Evolutionary conservation across 2,888 invertebrate species (phyloP).

Genomic region (Drosophila eohydei): DNA sequence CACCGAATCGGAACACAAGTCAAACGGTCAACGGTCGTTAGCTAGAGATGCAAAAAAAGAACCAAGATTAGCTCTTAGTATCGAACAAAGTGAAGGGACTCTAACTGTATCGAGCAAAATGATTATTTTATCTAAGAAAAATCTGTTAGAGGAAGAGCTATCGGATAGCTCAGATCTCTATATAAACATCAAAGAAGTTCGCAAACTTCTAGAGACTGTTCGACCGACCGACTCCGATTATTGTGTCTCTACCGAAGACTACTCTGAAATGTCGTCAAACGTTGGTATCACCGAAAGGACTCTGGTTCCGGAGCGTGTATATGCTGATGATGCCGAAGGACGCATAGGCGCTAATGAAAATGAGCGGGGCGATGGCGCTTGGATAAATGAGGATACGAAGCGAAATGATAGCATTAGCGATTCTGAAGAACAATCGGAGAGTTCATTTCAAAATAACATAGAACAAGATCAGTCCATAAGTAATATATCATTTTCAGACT

Average conservation of each 20-base stretch:
- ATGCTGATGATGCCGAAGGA: neutral
- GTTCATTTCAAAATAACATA: neutral
- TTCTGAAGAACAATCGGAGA: neutral
- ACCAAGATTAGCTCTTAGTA: too few species aligned
- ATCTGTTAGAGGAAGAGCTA: neutral
- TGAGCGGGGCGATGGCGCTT: neutral
- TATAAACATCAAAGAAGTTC: neutral
- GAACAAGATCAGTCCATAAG: neutral
- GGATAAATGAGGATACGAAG: neutral
- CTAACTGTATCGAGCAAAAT: neutral
- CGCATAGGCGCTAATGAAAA: fast-evolving
- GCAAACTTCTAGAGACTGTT: neutral
- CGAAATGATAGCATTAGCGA: neutral
- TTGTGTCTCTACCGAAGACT: too few species aligned
- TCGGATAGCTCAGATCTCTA: neutral
- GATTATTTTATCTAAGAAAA: neutral
- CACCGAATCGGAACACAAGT: too few species aligned
- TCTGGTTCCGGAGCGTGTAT: too few species aligned
- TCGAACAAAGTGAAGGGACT: too few species aligned
- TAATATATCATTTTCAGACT: neutral
- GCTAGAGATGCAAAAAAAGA: too few species aligned
- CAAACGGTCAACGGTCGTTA: too few species aligned
- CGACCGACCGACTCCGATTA: too few species aligned
- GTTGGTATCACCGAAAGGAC: too few species aligned
- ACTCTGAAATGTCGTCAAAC: too few species aligned